Conservation (phyloP, 2,888 invertebrate species). For the Leptopilina myrica region DNA sequence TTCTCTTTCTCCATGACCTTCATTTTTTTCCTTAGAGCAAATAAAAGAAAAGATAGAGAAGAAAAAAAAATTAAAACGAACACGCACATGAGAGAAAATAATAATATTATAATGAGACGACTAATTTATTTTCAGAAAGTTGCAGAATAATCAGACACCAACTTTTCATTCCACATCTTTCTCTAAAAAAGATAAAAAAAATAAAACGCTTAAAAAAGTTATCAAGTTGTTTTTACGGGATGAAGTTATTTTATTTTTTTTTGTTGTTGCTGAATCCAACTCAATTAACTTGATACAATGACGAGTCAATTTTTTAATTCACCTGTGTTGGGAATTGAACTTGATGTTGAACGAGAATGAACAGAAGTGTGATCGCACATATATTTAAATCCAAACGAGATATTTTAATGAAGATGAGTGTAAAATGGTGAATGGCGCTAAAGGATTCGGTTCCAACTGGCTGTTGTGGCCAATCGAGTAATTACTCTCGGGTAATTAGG, state of each 20-base stretch:
- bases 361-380: background rate
- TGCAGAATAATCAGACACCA: conserved; percentile 16
- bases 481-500: conserved; percentile 69
- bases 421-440: conserved; percentile 47
- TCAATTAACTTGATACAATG: conserved; percentile 30
- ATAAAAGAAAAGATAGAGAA: background rate
- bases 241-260: conserved; percentile 1
- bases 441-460: conserved; percentile 52
- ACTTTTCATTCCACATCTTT: background rate
- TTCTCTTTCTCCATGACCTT: background rate
- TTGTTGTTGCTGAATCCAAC: conserved; percentile 7
- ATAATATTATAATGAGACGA: background rate
- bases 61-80: background rate
- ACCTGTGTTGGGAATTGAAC: background rate
- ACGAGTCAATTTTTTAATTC: conserved; percentile 28
- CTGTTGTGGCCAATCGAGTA: conserved; percentile 65
- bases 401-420: conserved; percentile 30
- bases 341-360: background rate
- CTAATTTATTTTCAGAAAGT: background rate
- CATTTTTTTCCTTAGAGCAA: background rate
- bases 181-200: background rate
- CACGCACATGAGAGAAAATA: too few species aligned
- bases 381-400: background rate
- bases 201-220: background rate
- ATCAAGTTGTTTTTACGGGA: background rate